Conservation (phyloP, 2,888 invertebrate species). For the Tuberolachnus salignus region DNA sequence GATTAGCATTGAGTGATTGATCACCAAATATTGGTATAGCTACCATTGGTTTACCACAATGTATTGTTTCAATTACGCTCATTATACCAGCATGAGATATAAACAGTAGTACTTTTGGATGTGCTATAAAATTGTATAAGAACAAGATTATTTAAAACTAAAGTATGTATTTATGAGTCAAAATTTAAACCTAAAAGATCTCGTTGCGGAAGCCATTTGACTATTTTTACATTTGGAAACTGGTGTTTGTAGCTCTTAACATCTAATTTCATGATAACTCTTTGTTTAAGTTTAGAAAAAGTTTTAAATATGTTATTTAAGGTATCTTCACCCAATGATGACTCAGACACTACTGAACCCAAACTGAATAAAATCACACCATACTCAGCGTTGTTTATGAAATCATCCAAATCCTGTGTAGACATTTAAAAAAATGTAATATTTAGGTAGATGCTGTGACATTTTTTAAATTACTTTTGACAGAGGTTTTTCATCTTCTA, state of each 20-base stretch:
- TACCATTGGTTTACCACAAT: conserved; percentile 41
- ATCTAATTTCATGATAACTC: conserved; percentile 35
- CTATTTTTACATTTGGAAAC: conserved; percentile 29
- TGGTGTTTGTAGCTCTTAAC: background rate
- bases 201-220: conserved; percentile 50
- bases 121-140: conserved; percentile 6
- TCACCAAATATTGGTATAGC: conserved; percentile 40
- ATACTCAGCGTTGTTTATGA: conserved; percentile 12
- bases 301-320: conserved; percentile 2
- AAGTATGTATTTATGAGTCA: background rate
- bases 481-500: conserved; percentile 15
- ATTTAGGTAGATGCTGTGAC: background rate
- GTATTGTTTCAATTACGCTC: conserved; percentile 38
- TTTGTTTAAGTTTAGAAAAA: conserved; percentile 34
- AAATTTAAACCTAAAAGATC: conserved; percentile 30
- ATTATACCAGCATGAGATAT: conserved; percentile 40
- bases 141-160: background rate
- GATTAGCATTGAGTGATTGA: background rate
- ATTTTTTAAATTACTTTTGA: conserved; percentile 13
- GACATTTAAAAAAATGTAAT: background rate
- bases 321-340: conserved; percentile 3
- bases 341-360: conserved; percentile 32
- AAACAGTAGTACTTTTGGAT: conserved; percentile 44
- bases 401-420: conserved; percentile 36
- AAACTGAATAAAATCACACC: conserved; percentile 46